phyloP scores from a whole-genome alignment of 2,888 invertebrate species.

The Tetragonisca angustula region DNA sequence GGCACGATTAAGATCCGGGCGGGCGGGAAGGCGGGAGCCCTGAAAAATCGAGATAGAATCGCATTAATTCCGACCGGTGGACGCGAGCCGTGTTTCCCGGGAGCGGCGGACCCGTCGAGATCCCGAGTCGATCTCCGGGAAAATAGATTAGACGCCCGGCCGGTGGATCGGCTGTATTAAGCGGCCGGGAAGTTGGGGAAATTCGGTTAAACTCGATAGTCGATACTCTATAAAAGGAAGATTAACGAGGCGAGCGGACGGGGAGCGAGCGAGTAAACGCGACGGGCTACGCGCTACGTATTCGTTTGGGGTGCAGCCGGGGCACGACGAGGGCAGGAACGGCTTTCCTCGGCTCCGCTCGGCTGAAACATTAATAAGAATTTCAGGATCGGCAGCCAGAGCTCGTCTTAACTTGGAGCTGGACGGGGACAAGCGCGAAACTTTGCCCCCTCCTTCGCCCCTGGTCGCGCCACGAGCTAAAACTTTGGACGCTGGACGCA shows the following conservation, averaged over 20 bases:
- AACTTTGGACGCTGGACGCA: constrained; percentile 65
- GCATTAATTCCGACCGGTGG: constrained; percentile 23
- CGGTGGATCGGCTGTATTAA: constrained; percentile 32
- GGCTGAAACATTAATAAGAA: constrained; percentile 68
- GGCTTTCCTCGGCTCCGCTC: background rate
- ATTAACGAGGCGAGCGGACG: constrained; percentile 48
- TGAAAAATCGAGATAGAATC: constrained; percentile 47
- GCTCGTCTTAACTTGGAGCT: constrained; percentile 54
- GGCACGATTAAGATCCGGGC: background rate
- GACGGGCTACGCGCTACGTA: constrained; percentile 17
- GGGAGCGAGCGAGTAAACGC: constrained; percentile 28
- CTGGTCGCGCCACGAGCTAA: constrained; percentile 19
- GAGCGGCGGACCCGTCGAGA: no score
- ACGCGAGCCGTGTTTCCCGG: constrained; percentile 16
- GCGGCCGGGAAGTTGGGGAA: constrained; percentile 58
- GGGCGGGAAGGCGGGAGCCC: background rate
- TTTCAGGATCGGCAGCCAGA: constrained; percentile 50
- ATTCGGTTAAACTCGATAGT: constrained; percentile 63
- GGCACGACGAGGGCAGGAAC: background rate
- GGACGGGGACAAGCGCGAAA: constrained; percentile 53
- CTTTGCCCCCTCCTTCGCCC: constrained; percentile 19
- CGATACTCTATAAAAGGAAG: constrained; percentile 62
- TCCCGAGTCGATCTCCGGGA: constrained; percentile 12
- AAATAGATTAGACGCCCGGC: constrained; percentile 57
- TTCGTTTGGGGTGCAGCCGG: constrained; percentile 36